A percentile compares a stretch with the other conserved stretches of the same genome.
Evolutionary conservation across 1,140 invertebrate genomes (phyloP).

Genomic region (Cotesia typhae): DNA sequence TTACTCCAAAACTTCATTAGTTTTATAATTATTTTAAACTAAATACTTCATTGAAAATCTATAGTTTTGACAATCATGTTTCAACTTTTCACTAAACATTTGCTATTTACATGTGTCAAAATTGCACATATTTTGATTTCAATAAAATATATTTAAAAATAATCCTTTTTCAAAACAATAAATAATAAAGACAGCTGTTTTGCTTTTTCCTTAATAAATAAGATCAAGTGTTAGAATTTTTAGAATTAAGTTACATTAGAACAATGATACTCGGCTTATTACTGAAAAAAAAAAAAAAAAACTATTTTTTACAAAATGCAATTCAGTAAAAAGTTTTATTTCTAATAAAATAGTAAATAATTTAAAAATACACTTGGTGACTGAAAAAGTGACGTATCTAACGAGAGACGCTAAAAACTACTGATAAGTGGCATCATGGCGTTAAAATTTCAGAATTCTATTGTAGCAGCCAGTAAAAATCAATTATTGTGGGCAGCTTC

Average conservation of each 20-base stretch:
- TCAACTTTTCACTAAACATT: no score
- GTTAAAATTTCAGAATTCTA: no score
- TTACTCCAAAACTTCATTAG: constrained; percentile 19
- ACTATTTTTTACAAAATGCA: no score
- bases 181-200: neutral
- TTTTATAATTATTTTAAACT: neutral
- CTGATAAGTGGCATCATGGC: no score
- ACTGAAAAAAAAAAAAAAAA: no score
- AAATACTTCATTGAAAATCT: neutral
- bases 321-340: neutral
- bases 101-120: neutral
- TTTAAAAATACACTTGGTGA: neutral
- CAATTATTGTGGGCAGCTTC: no score
- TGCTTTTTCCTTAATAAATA: neutral
- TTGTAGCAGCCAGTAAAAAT: no score
- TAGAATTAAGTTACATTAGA: no score
- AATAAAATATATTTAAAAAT: no score
- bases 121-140: neutral
- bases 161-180: neutral
- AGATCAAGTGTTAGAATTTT: neutral
- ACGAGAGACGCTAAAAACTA: constrained; percentile 17
- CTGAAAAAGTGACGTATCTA: constrained; percentile 16
- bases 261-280: no score
- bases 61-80: no score
- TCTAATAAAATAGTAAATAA: neutral